Evolutionary conservation across 2,113 vertebrate species (phyloP), one percentile per base, ranked within the genome.

Genomic region (Taxidea taxus): DNA sequence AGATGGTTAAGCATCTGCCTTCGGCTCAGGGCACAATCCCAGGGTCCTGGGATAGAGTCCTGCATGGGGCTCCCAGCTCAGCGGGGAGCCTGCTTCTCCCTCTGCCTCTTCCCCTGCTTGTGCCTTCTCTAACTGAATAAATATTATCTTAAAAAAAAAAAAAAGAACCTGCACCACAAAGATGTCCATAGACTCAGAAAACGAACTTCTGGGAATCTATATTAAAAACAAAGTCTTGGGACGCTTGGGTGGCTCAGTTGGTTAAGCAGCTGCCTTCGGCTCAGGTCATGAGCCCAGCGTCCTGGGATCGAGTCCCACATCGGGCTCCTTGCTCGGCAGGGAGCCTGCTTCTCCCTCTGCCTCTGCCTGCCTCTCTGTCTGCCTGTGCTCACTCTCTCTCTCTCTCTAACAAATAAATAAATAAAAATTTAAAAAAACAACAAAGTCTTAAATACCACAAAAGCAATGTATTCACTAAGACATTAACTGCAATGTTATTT

Each of bases 371-470:
- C n/a, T n/a, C n/a, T n/a, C n/a, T n/a, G n/a, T n/a, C n/a, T n/a
- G n/a, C n/a, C n/a, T n/a, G n/a, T n/a, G n/a, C n/a, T n/a, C n/a
- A n/a, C n/a, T n/a, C n/a, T n/a, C n/a, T n/a, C n/a, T n/a, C n/a
- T n/a, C n/a, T n/a, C n/a, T n/a, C n/a, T n/a, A n/a, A n/a, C n/a
- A n/a, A n/a, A n/a, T n/a, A n/a, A n/a, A n/a, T n/a, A n/a, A n/a
- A n/a, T n/a, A n/a, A n/a, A n/a, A n/a, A n/a, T n/a, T n/a, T n/a
- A n/a, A n/a, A n/a, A n/a, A n/a, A n/a, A n/a, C n/a, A 54, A 37
- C 23, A 42, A 60, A 89, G 54, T 37, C 54, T 72, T n/a, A 56
- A 77, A 25, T 34, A 87, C 4, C 88, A 31, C 75, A 85, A 96
- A 64, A 87, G 12, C 16, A 49, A 64, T 7, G 3, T 51, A 20